phyloP scores from a whole-genome alignment of 2,113 vertebrate species.

The Erpornis zantholeuca region DNA sequence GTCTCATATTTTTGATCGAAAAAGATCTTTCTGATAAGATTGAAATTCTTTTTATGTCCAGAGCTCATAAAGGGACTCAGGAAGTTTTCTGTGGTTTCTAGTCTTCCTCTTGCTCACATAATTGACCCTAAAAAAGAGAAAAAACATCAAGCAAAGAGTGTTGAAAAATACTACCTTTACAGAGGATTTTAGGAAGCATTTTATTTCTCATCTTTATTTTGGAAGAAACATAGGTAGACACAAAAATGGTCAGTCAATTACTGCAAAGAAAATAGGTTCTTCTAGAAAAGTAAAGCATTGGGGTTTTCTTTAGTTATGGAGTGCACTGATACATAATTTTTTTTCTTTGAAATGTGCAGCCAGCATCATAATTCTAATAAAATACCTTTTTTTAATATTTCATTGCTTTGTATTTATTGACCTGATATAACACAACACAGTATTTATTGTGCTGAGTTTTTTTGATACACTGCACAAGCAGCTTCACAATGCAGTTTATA shows the following conservation, averaged over 20 bases:
- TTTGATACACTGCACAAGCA: neutral
- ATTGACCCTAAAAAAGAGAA: neutral
- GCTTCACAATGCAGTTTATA: neutral
- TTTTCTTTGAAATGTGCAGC: neutral
- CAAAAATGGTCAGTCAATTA: neutral
- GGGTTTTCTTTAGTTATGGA: neutral
- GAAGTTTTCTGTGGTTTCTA: neutral
- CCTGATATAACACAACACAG: neutral
- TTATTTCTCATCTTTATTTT: slow-evolving; percentile 6
- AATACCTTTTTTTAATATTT: neutral
- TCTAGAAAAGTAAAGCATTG: neutral
- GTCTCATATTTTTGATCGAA: neutral
- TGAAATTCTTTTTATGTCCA: neutral
- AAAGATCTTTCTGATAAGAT: neutral
- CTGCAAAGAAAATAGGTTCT: neutral
- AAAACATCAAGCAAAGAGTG: neutral
- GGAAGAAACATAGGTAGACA: neutral
- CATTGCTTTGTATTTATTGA: slow-evolving; percentile 22
- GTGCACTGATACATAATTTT: neutral
- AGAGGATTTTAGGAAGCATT: neutral
- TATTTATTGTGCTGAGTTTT: neutral
- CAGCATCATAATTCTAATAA: neutral
- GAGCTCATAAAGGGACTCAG: neutral
- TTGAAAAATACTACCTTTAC: neutral
- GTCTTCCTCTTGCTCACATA: neutral